These are phyloP conservation scores for Trochalopteron elliotii DNA, from an alignment of 2,113 vertebrate species.

Conservation along the genomic window DNA sequence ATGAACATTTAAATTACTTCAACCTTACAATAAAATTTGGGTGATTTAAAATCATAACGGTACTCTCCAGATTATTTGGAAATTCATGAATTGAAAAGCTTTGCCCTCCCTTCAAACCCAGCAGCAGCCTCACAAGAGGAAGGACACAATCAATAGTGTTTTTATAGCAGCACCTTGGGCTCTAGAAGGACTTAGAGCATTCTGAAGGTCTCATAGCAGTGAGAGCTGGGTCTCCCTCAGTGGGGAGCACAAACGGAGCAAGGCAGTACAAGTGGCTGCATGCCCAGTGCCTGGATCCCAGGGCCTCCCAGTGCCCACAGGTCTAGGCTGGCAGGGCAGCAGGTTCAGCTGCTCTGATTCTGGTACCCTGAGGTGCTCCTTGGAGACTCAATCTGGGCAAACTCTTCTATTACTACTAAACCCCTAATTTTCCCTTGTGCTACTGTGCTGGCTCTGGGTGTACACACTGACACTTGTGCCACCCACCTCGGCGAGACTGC, in stretches of 20 bases:
- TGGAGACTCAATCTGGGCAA: background rate
- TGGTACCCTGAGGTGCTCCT: background rate
- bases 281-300: background rate
- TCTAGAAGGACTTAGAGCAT: background rate
- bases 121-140: background rate
- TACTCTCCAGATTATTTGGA: background rate
- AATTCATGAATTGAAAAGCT: background rate
- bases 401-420: background rate
- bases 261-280: background rate
- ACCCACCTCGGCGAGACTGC: no score
- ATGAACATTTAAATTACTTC: background rate
- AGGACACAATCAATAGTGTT: background rate
- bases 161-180: background rate
- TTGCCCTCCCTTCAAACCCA: background rate
- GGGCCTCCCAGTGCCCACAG: no score
- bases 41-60: background rate
- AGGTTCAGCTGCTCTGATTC: background rate
- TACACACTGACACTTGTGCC: fast-evolving
- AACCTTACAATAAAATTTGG: background rate
- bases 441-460: background rate
- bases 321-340: background rate
- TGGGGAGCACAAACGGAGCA: background rate
- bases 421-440: fast-evolving
- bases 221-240: background rate
- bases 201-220: background rate